Conservation (phyloP, 2,797 vertebrate genomes). For the Trichosurus vulpecula region DNA sequence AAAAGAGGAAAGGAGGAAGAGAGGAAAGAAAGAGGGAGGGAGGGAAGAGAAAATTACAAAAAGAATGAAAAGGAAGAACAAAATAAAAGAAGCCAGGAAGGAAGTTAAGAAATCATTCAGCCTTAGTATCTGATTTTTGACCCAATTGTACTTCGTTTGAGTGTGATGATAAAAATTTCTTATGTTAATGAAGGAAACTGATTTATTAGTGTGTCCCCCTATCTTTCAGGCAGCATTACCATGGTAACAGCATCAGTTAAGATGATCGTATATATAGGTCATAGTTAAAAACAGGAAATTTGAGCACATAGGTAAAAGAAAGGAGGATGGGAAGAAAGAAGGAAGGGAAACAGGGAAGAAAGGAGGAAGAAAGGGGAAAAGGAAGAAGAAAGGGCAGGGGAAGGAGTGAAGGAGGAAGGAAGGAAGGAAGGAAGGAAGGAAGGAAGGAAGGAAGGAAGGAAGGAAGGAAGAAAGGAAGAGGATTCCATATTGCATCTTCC, state of each 20-base stretch:
- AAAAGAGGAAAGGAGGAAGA: too few species aligned
- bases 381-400: neutral
- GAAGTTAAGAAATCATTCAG: neutral
- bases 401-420: neutral
- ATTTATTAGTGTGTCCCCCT: constrained; percentile 69
- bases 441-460: neutral
- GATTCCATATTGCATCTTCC: neutral
- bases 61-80: neutral
- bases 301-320: constrained; percentile 62
- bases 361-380: neutral
- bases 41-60: neutral
- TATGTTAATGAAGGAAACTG: constrained; percentile 64
- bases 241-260: constrained; percentile 85
- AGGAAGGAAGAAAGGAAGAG: neutral
- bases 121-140: neutral
- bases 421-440: neutral
- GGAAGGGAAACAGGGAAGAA: neutral
- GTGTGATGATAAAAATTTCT: constrained; percentile 43
- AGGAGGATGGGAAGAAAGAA: constrained; percentile 35
- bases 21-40: neutral
- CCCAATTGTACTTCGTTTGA: neutral
- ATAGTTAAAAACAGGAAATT: constrained; percentile 80
- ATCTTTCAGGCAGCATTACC: constrained; percentile 81
- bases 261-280: constrained; percentile 84
- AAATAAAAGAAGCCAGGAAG: neutral